phyloP scores from a whole-genome alignment of 2,888 invertebrate species.

The Cryptophagus acutangulus region DNA sequence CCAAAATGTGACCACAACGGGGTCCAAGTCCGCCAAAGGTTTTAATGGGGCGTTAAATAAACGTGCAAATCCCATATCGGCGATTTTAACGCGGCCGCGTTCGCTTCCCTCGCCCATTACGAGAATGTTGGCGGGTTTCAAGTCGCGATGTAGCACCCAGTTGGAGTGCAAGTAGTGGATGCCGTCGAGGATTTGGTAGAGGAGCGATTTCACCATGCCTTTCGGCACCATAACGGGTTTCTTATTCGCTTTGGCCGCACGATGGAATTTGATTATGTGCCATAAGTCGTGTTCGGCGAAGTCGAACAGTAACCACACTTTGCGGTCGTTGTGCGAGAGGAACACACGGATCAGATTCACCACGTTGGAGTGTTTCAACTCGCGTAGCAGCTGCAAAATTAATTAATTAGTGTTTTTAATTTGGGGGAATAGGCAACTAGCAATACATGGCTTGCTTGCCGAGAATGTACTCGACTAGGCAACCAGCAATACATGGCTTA shows the following conservation, averaged over 20 bases:
- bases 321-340: slow-evolving; percentile 90
- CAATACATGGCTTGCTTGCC: too few species aligned
- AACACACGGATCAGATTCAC: slow-evolving; percentile 95
- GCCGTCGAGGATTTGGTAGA: slow-evolving; percentile 97
- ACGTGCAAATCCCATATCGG: slow-evolving; percentile 99
- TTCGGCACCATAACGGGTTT: slow-evolving; percentile 94
- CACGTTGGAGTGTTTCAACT: slow-evolving; percentile 94
- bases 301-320: slow-evolving; percentile 96
- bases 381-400: slow-evolving; percentile 77
- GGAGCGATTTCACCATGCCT: slow-evolving; percentile 94
- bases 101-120: slow-evolving; percentile 99
- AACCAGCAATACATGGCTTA: neutral
- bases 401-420: neutral
- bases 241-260: slow-evolving; percentile 96
- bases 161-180: slow-evolving; percentile 98
- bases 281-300: slow-evolving; percentile 99
- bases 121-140: slow-evolving; percentile 98
- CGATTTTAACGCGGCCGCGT: slow-evolving; percentile 94
- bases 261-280: slow-evolving; percentile 99
- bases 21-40: slow-evolving; percentile 95
- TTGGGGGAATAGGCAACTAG: too few species aligned
- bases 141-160: slow-evolving; percentile 97
- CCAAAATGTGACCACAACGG: slow-evolving; percentile 99
- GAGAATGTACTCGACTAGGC: too few species aligned
- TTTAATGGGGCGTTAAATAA: slow-evolving; percentile 97